Percentiles rank a stretch among this genome's conserved stretches.
Conservation (phyloP, 2,797 vertebrate species). For the Novumbra hubbsi region DNA sequence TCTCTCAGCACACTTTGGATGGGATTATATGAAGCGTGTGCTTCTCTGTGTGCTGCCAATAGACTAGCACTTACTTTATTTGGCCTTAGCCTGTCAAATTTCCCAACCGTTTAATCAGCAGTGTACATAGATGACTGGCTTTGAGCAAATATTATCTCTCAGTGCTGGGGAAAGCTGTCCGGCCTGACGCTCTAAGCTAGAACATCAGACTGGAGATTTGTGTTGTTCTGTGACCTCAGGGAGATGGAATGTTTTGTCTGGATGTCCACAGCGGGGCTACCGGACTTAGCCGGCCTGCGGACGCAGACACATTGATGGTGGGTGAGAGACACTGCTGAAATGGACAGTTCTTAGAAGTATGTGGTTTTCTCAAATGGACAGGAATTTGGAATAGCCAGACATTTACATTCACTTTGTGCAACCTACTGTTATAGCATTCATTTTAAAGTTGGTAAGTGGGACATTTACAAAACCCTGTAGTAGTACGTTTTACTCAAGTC, state of each 20-base stretch:
- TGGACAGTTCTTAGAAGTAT: not conserved
- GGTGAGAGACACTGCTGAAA: constrained; percentile 2
- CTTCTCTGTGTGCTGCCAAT: not conserved
- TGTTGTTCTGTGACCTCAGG: constrained; percentile 67
- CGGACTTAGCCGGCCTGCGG: constrained; percentile 1
- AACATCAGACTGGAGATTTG: constrained; percentile 65
- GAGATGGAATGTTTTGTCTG: constrained; percentile 74
- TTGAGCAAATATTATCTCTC: not conserved
- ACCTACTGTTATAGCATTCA: too few relatives aligned
- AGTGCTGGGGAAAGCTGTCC: not conserved
- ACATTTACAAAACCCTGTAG: not conserved
- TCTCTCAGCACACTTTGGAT: not conserved
- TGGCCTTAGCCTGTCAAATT: not conserved
- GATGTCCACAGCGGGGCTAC: constrained; percentile 38
- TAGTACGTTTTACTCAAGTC: too few relatives aligned
- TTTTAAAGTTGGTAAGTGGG: too few relatives aligned
- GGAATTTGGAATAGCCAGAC: not conserved
- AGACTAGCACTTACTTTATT: not conserved
- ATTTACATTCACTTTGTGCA: not conserved
- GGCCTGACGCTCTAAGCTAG: constrained; percentile 53
- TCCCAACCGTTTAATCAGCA: constrained; percentile 5
- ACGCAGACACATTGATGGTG: constrained; percentile 6
- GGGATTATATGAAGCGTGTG: not conserved
- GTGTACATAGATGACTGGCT: not conserved
- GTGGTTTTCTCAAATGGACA: not conserved